A percentile compares a stretch with the other conserved stretches of the same genome.
phyloP scores from a whole-genome alignment of 2,797 vertebrate species.

The Labeo calbasu region DNA sequence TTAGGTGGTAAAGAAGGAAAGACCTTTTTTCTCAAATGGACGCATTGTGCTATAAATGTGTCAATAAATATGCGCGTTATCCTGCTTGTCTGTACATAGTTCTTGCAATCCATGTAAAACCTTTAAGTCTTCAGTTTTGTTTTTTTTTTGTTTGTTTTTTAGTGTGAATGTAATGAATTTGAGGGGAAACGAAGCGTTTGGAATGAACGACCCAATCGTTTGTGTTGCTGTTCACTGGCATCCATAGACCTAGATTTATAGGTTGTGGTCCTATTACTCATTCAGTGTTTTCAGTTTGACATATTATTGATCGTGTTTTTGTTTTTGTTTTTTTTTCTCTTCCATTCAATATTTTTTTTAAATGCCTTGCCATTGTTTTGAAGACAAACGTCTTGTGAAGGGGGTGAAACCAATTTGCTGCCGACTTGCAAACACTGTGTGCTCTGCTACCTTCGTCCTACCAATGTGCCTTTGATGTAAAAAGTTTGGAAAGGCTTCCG shows the following conservation, averaged over 20 bases:
- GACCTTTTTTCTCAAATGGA: slow-evolving; percentile 85
- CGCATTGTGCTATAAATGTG: slow-evolving; percentile 86
- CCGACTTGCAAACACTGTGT: slow-evolving; percentile 67
- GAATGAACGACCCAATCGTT: slow-evolving; percentile 38
- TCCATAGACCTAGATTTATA: slow-evolving; percentile 43
- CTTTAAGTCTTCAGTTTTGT: slow-evolving; percentile 34
- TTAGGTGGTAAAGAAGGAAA: slow-evolving; percentile 82
- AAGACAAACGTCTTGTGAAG: slow-evolving; percentile 51
- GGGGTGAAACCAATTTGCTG: slow-evolving; percentile 61
- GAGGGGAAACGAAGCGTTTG: slow-evolving; percentile 27
- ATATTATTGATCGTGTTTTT: slow-evolving; percentile 37
- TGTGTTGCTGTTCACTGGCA: slow-evolving; percentile 38
- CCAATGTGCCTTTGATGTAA: slow-evolving; percentile 81
- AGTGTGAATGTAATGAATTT: slow-evolving; percentile 34
- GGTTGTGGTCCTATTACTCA: slow-evolving; percentile 50
- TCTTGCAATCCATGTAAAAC: slow-evolving; percentile 50
- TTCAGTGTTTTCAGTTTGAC: slow-evolving; percentile 55
- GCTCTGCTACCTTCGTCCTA: slow-evolving; percentile 74
- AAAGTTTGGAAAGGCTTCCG: slow-evolving; percentile 73
- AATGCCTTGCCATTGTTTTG: slow-evolving; percentile 54
- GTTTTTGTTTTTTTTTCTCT: background rate
- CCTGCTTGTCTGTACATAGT: slow-evolving; percentile 63
- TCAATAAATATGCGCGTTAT: slow-evolving; percentile 87
- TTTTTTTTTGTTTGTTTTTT: background rate
- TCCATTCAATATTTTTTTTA: slow-evolving; percentile 47